Conservation (phyloP, 2,797 vertebrate species). For the Smutsia temminckii region DNA sequence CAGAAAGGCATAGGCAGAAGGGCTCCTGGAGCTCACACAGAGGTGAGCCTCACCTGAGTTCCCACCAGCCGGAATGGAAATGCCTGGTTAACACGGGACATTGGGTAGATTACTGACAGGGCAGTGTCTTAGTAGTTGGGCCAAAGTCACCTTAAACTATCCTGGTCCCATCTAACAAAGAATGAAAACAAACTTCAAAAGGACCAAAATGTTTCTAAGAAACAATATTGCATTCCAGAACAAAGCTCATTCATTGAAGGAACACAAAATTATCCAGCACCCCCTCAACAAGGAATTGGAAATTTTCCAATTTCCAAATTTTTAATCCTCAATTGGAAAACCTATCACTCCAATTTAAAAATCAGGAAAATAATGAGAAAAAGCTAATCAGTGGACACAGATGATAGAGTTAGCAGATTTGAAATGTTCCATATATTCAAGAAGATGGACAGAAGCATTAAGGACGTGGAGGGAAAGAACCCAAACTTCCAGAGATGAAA, state of each 20-base stretch:
- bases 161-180: neutral
- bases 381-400: neutral
- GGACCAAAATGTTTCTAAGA: neutral
- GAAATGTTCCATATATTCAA: neutral
- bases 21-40: neutral
- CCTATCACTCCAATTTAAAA: neutral
- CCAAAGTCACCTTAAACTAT: neutral
- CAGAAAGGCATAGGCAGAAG: neutral
- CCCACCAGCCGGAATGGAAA: neutral
- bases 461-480: neutral
- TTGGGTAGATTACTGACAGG: neutral
- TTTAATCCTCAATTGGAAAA: neutral
- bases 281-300: neutral
- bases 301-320: too few relatives aligned
- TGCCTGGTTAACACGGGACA: too few relatives aligned
- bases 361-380: neutral
- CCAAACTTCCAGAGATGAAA: neutral
- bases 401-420: neutral
- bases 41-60: neutral
- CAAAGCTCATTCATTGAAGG: neutral
- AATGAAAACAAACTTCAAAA: neutral
- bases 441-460: neutral
- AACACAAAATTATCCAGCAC: neutral
- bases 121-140: neutral
- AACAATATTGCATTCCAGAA: neutral